Evolutionary conservation across 2,888 invertebrate species (phyloP).

Genomic region (Odontocerum albicorne): DNA sequence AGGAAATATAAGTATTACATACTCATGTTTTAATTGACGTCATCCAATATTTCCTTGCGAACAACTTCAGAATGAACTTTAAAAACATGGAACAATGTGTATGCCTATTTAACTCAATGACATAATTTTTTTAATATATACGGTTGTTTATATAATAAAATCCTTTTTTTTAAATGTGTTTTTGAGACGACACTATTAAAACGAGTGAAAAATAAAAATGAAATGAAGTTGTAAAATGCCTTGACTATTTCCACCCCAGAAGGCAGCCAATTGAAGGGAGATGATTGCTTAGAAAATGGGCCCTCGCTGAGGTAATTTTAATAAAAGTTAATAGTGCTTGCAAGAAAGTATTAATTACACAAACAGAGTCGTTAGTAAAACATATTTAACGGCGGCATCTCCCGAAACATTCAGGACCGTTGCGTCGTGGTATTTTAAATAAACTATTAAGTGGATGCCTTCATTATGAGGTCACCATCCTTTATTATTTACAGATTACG

Average conservation of each 20-base stretch:
- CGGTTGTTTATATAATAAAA: too few relatives aligned
- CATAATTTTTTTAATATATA: too few relatives aligned
- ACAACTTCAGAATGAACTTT: too few relatives aligned
- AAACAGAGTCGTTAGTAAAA: slow-evolving; percentile 16
- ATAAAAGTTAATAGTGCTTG: slow-evolving; percentile 16
- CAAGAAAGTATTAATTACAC: slow-evolving; percentile 14
- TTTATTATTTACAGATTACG: too few relatives aligned
- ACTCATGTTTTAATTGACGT: too few relatives aligned
- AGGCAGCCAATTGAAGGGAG: slow-evolving; percentile 1
- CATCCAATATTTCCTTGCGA: too few relatives aligned
- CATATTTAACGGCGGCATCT: slow-evolving; percentile 9
- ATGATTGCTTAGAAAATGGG: slow-evolving; percentile 1
- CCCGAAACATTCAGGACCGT: slow-evolving; percentile 1
- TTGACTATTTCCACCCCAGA: slow-evolving; percentile 3
- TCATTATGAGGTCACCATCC: neutral
- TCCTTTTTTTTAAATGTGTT: too few relatives aligned
- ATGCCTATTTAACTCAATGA: too few relatives aligned
- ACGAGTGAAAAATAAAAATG: too few relatives aligned
- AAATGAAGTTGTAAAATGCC: slow-evolving; percentile 3
- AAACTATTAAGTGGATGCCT: slow-evolving; percentile 10
- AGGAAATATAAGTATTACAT: too few relatives aligned
- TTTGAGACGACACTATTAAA: too few relatives aligned
- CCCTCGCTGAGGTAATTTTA: slow-evolving; percentile 9
- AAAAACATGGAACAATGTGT: too few relatives aligned
- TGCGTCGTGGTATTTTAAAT: slow-evolving; percentile 10